Conservation (phyloP, 2,113 vertebrate genomes). For the Marmota flaviventris region DNA sequence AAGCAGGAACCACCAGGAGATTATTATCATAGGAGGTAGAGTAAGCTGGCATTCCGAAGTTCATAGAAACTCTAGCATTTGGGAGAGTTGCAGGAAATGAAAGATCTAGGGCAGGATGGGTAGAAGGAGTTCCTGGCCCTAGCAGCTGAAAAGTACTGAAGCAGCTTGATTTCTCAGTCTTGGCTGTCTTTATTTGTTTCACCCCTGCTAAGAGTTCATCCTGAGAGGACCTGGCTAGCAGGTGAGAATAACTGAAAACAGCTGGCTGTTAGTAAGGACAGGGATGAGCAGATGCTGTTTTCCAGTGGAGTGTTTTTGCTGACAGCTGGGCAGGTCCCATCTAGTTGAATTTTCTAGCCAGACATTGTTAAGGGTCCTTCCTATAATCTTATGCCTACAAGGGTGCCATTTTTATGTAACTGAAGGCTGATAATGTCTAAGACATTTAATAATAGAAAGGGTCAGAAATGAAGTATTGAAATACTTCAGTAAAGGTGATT, state of each 20-base stretch:
- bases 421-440: not conserved
- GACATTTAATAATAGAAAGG: not conserved
- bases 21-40: not conserved
- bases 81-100: not conserved
- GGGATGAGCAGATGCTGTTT: conserved; percentile 63
- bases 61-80: not conserved
- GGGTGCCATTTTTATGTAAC: not conserved
- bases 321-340: conserved; percentile 25
- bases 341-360: conserved; percentile 27
- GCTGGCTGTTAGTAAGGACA: conserved; percentile 56
- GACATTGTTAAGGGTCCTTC: not conserved
- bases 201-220: conserved; percentile 69
- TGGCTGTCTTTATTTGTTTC: conserved; percentile 63
- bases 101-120: conserved; percentile 1
- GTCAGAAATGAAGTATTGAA: not conserved
- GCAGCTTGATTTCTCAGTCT: conserved; percentile 2
- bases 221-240: conserved; percentile 70
- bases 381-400: not conserved
- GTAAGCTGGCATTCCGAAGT: not conserved
- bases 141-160: not conserved
- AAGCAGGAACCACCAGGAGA: not conserved
- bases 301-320: not conserved
- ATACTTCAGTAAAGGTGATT: not conserved
- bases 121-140: conserved; percentile 14
- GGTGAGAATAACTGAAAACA: conserved; percentile 74